Evolutionary conservation across 2,797 vertebrate genomes (phyloP).

Genomic region (Melanotaenia maccullochi): DNA sequence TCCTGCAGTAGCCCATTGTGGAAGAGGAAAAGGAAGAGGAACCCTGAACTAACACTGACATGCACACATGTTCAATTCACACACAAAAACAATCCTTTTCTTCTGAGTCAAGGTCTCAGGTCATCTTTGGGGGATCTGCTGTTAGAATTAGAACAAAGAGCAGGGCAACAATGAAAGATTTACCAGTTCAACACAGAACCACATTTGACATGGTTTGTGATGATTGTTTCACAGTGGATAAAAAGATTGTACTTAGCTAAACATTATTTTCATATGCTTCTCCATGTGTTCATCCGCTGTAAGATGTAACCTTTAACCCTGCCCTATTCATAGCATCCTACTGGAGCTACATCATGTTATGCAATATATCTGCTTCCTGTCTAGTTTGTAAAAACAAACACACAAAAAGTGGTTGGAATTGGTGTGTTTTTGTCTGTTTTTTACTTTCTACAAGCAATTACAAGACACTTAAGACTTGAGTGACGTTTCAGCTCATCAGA

Average conservation of each 20-base stretch:
- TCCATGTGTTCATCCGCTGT: neutral
- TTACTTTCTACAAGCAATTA: too few species aligned
- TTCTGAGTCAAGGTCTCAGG: constrained; percentile 51
- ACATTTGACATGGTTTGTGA: too few species aligned
- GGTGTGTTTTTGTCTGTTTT: too few species aligned
- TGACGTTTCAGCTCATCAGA: neutral
- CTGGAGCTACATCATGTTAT: too few species aligned
- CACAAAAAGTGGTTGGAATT: too few species aligned
- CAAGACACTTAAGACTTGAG: too few species aligned
- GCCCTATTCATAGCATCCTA: too few species aligned
- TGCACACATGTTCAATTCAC: constrained; percentile 16
- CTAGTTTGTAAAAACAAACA: too few species aligned
- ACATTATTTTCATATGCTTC: neutral
- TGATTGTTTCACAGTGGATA: neutral
- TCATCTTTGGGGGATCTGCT: constrained; percentile 30
- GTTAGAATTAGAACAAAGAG: constrained; percentile 47
- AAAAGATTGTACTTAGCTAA: neutral
- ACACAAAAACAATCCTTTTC: constrained; percentile 10
- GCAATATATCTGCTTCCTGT: too few species aligned
- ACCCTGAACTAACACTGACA: constrained; percentile 18
- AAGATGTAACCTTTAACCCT: neutral
- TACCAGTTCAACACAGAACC: neutral
- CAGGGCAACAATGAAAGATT: constrained; percentile 13
- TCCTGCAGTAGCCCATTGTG: constrained; percentile 32
- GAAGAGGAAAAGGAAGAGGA: constrained; percentile 56